phyloP scores from a whole-genome alignment of 2,888 invertebrate genomes.

The Protodeltote pygarga region DNA sequence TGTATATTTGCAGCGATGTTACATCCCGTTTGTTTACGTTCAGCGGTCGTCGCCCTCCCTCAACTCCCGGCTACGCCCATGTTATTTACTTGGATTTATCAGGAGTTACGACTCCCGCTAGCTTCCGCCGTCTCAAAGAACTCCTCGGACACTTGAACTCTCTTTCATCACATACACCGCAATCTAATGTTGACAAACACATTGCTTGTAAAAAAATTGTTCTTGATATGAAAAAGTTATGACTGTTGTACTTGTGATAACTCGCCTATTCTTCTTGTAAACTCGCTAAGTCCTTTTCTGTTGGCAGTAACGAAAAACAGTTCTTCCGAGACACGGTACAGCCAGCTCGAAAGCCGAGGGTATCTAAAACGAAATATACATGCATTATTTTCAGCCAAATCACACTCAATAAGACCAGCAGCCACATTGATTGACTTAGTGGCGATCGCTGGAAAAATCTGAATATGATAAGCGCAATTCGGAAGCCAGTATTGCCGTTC shows the following conservation, averaged over 20 bases:
- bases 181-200: constrained; percentile 64
- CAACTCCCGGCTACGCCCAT: constrained; percentile 1
- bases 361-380: constrained; percentile 52
- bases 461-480: too few species aligned
- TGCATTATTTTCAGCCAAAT: not conserved
- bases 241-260: constrained; percentile 57
- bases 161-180: constrained; percentile 48
- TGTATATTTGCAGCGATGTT: constrained; percentile 12
- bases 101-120: constrained; percentile 20
- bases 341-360: constrained; percentile 65
- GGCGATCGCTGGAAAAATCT: too few species aligned
- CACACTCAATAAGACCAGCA: too few species aligned
- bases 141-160: constrained; percentile 67
- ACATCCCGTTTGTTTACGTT: constrained; percentile 10
- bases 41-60: constrained; percentile 5
- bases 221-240: constrained; percentile 38
- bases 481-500: too few species aligned
- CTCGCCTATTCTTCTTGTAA: constrained; percentile 75
- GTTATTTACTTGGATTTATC: constrained; percentile 9
- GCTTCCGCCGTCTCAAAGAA: constrained; percentile 60
- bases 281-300: constrained; percentile 70
- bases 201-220: constrained; percentile 43
- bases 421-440: too few species aligned
- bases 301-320: constrained; percentile 67
- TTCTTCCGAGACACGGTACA: constrained; percentile 65